Evolutionary conservation across 2,113 vertebrate species (phyloP).

Genomic region (Struthio camelus): DNA sequence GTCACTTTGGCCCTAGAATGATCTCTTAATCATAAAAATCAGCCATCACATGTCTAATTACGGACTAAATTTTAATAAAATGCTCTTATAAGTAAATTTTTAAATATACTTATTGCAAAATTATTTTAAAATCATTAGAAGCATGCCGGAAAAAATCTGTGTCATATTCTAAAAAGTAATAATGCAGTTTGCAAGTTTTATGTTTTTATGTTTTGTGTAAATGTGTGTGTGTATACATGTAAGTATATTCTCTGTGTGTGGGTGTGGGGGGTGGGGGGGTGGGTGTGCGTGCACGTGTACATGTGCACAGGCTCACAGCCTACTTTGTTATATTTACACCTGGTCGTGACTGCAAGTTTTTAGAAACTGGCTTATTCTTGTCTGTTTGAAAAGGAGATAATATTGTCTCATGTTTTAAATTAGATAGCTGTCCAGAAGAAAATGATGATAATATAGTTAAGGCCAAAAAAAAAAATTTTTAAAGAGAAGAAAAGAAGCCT

Average conservation of each 20-base stretch:
- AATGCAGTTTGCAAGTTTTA: not conserved
- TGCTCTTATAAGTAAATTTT: not conserved
- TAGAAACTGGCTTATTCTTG: not conserved
- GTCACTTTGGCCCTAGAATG: not conserved
- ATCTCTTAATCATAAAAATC: not conserved
- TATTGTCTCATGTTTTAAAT: not conserved
- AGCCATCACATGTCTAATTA: not conserved
- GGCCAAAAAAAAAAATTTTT: not conserved
- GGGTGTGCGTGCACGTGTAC: not conserved
- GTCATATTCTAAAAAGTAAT: not conserved
- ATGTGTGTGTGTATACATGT: not conserved
- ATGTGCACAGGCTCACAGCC: not conserved
- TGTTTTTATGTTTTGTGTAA: not conserved
- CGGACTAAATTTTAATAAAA: not conserved
- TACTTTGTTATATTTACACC: not conserved
- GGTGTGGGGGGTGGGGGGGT: too few species aligned
- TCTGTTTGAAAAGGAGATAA: not conserved
- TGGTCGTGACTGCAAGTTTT: not conserved
- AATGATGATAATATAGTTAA: not conserved
- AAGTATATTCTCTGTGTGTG: not conserved
- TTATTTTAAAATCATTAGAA: not conserved
- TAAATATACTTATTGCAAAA: not conserved
- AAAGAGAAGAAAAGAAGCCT: not conserved
- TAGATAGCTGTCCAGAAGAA: not conserved
- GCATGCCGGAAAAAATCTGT: fast-evolving